Evolutionary conservation across 1,140 invertebrate genomes (phyloP), one percentile per base, ranked within the genome.

Genomic region (Heterodera carotae): DNA sequence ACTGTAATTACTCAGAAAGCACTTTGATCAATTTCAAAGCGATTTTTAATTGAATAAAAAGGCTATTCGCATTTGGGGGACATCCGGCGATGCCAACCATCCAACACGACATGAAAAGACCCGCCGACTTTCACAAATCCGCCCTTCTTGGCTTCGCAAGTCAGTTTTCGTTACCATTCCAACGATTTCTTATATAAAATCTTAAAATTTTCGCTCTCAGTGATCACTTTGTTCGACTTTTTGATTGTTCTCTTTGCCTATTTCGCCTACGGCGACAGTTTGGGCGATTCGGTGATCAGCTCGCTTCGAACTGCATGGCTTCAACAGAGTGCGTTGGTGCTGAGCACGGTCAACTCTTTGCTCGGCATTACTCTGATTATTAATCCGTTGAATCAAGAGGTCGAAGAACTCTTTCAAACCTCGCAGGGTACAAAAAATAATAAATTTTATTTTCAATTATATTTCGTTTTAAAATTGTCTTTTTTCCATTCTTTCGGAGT

Each of bases 331-430:
- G 75, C 22, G 36, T 83, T 83, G 56, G 69, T 83, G 36, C 64
- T 87, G 22, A 84, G 86, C 56, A 84, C 84, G 31, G 27, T 85
- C n/a, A 85, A 86, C 68, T 84, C 78, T 70, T 78, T 87, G 70
- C 76, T 86, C 22, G 82, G 84, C n/a, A 75, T 86, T 27, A 84
- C 83, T 12, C 82, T 86, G 62, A 78, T 87, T n/a, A 85, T 86
- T 62, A 86, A 86, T 74, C 85, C 85, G 25, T 56, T 86, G n/a
- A 86, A 85, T 64, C 85, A 86, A 69, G 85, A 86, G 69, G 80
- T 81, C 15, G 85, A 87, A 74, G 86, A 88, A 53, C 34, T 85
- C 12, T 81, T 87, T 74, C 5, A 60, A 53, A 80, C 85, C 12
- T 85, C 85, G 10, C 85, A 87, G 33, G 60, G 84, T 84, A 31